Evolutionary conservation across 2,113 vertebrate genomes (phyloP).

Genomic region (Piprites chloris): DNA sequence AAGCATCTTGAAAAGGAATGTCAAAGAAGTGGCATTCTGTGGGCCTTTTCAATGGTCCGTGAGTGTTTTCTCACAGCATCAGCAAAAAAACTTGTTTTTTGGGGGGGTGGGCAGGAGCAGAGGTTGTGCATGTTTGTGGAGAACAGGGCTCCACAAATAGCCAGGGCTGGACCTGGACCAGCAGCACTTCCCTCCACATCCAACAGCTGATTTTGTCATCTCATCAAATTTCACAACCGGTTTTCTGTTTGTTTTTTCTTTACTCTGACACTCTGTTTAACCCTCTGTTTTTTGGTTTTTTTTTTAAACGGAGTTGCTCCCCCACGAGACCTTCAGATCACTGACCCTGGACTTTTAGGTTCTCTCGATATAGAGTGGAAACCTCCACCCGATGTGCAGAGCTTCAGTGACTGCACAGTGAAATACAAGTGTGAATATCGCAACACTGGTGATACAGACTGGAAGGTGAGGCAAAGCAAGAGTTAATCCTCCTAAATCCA

Average conservation of each 20-base stretch:
- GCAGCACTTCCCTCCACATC: not conserved
- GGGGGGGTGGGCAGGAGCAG: not conserved
- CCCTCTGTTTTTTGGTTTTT: not conserved
- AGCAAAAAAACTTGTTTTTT: not conserved
- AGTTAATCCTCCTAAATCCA: not conserved
- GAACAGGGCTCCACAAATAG: too few relatives aligned
- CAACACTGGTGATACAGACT: slow-evolving; percentile 64
- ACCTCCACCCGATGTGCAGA: slow-evolving; percentile 48
- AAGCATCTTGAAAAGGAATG: not conserved
- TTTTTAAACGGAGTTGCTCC: slow-evolving; percentile 75
- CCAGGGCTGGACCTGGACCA: not conserved
- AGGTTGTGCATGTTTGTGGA: not conserved
- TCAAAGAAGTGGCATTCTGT: not conserved
- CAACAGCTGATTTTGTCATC: not conserved
- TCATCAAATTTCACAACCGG: accelerated
- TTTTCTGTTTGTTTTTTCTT: too few relatives aligned
- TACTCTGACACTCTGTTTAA: not conserved
- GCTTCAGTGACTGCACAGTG: slow-evolving; percentile 61
- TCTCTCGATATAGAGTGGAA: slow-evolving; percentile 80
- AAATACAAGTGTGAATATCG: slow-evolving; percentile 80
- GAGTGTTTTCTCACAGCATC: not conserved
- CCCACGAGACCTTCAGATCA: slow-evolving; percentile 76
- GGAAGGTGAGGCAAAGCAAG: slow-evolving; percentile 73
- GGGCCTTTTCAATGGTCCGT: not conserved
- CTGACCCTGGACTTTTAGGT: slow-evolving; percentile 83